Evolutionary conservation across 2,797 vertebrate species (phyloP), one percentile per base, ranked within the genome.

Genomic region (Sarcoramphus papa): DNA sequence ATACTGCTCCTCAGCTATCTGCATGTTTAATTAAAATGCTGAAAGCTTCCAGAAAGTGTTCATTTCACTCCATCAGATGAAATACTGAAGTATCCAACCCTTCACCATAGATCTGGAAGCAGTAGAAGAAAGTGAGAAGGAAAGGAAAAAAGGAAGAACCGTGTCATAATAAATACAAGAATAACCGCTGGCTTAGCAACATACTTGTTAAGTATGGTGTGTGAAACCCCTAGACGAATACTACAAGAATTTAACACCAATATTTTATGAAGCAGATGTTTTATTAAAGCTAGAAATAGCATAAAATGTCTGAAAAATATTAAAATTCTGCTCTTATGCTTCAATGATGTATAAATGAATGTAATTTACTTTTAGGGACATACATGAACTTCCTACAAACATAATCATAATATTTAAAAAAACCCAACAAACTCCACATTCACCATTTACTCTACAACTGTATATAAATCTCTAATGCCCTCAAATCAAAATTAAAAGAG

Each of bases 11-110:
- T 97, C 62, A 67, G 82, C 90, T 93, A 96, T 96, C 88, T 93
- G 85, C 88, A 72, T 93, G 86, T 95, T 98, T 97, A 97, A 97
- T 98, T 97, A 98, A 97, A 97, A 94, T 47, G 68, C 64, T 80
- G 91, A 96, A 97, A 92, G 91, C 92, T 97, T 91, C 56, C 74
- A 85, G 85, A 88, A 88, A 92, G 69, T 15, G 70, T 91, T 87
- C 62, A 69, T 78, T 97, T 94, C 72, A 78, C 37, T 92, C 62
- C 41, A 72, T 70, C 89, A 95, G 74, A 78, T 54, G 80, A 92
- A 88, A 91, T 14, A 80, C 50, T 92, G 91, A 91, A 76, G n/a
- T 54, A 83, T 74, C 65, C n/a, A 80, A 50, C n/a, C 35, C 67
- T 64, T 67, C 69, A 33, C 21, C 14, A 51, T 25, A 53, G 43